Conservation (phyloP, 2,113 vertebrate genomes). For the Osmerus eperlanus region DNA sequence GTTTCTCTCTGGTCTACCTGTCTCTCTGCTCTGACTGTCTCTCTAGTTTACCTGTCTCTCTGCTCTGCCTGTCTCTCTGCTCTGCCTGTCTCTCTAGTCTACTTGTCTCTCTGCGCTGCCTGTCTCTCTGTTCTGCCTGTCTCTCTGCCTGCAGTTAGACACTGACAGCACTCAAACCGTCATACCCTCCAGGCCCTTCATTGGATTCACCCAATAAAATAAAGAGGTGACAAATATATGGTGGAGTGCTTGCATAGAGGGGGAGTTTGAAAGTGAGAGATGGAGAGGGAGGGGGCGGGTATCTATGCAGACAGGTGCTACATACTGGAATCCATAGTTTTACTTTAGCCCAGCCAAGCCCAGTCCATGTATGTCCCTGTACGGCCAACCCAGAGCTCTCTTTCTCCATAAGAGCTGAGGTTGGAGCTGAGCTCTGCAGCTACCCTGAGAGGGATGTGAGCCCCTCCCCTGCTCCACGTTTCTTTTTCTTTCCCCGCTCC, state of each 20-base stretch:
- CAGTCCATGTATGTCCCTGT: conserved; percentile 28
- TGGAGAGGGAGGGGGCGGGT: conserved; percentile 16
- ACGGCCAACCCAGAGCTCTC: conserved; percentile 12
- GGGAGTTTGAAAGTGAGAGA: conserved; percentile 27
- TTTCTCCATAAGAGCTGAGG: conserved; percentile 34
- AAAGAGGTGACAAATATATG: conserved; percentile 50
- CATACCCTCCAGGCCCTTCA: conserved; percentile 41
- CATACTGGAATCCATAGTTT: conserved; percentile 60
- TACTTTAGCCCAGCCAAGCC: conserved; percentile 48
- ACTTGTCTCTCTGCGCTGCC: conserved; percentile 1
- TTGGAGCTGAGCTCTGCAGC: conserved; percentile 40
- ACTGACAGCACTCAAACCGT: conserved; percentile 28
- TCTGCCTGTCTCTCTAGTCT: background rate
- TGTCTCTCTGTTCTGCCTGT: background rate
- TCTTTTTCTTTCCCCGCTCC: conserved; percentile 51
- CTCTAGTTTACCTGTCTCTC: no score
- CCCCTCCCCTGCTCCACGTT: conserved; percentile 54
- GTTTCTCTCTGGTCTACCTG: background rate
- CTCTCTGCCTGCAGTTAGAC: no score
- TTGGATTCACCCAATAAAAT: conserved; percentile 59
- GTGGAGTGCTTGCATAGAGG: conserved; percentile 43
- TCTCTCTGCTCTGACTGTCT: background rate
- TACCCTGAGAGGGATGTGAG: conserved; percentile 37
- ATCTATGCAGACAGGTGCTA: conserved; percentile 13
- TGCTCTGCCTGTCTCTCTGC: background rate